Conservation (phyloP, 2,888 invertebrate species). For the Agonum fuliginosum region DNA sequence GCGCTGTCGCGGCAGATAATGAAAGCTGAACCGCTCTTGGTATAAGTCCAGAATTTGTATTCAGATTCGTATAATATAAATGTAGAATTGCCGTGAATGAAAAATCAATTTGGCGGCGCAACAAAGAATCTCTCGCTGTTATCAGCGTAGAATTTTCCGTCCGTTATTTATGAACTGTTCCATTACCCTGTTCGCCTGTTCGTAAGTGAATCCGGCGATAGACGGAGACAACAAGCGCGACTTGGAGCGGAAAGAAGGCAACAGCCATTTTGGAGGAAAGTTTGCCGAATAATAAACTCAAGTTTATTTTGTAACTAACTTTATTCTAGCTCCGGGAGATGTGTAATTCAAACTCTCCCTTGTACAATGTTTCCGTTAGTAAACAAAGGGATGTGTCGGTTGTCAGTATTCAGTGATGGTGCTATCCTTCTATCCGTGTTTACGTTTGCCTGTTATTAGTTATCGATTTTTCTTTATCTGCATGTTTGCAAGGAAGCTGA, state of each 20-base stretch:
- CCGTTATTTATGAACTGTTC: conserved; percentile 60
- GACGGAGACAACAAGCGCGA: conserved; percentile 37
- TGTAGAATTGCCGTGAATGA: conserved; percentile 46
- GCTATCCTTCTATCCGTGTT: conserved; percentile 55
- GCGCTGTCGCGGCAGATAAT: conserved; percentile 8
- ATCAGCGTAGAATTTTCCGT: conserved; percentile 55
- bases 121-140: conserved; percentile 44
- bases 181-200: conserved; percentile 58
- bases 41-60: conserved; percentile 45
- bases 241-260: conserved; percentile 50
- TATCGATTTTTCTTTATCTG: conserved; percentile 60
- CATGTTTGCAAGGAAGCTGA: conserved; percentile 42
- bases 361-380: conserved; percentile 59
- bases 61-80: conserved; percentile 49
- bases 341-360: conserved; percentile 60
- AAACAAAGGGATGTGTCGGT: conserved; percentile 59
- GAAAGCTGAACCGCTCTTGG: conserved; percentile 5
- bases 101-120: conserved; percentile 53
- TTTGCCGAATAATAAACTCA: conserved; percentile 60
- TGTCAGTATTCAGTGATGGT: no score
- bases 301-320: conserved; percentile 60
- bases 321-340: conserved; percentile 59
- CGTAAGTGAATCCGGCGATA: conserved; percentile 59
- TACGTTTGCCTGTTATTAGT: conserved; percentile 59
- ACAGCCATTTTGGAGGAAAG: conserved; percentile 60